A percentile compares a stretch with the other conserved stretches of the same genome.
phyloP scores from a whole-genome alignment of 1,140 invertebrate species.

The Drosophila grimshawi region DNA sequence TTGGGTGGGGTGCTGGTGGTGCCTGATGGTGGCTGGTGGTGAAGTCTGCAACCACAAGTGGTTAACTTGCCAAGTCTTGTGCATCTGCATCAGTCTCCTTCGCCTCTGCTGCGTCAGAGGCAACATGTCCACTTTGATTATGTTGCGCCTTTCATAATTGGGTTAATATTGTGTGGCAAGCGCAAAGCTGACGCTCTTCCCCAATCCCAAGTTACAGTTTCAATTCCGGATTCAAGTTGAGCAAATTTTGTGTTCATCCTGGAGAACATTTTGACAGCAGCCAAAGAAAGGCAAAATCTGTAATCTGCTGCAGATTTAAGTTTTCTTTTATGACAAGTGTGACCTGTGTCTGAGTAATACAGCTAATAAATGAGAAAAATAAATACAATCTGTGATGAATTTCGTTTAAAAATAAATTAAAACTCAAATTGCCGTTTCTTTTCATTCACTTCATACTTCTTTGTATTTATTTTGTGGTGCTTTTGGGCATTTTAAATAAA shows the following conservation, averaged over 20 bases:
- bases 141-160: slow-evolving; percentile 77
- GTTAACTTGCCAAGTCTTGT: slow-evolving; percentile 13
- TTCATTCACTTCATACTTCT: not conserved
- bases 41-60: slow-evolving; percentile 10
- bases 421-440: not conserved
- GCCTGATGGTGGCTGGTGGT: slow-evolving; percentile 6
- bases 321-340: slow-evolving; percentile 54
- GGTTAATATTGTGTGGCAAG: slow-evolving; percentile 75
- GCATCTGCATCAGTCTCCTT: slow-evolving; percentile 4
- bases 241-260: slow-evolving; percentile 31
- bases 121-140: slow-evolving; percentile 71
- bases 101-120: not conserved
- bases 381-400: slow-evolving; percentile 27
- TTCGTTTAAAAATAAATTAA: slow-evolving; percentile 13
- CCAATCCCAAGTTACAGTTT: slow-evolving; percentile 6
- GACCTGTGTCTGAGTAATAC: slow-evolving; percentile 42
- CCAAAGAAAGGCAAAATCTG: slow-evolving; percentile 22
- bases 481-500: not conserved
- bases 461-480: not conserved
- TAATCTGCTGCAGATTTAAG: slow-evolving; percentile 7
- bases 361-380: slow-evolving; percentile 35
- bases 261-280: slow-evolving; percentile 66
- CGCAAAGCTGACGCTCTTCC: slow-evolving; percentile 29
- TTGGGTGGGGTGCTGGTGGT: slow-evolving; percentile 11
- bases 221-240: slow-evolving; percentile 6